These are phyloP conservation scores for Oncorhynchus clarkii DNA, from an alignment of 2,113 vertebrate genomes.

Conservation along the genomic window DNA sequence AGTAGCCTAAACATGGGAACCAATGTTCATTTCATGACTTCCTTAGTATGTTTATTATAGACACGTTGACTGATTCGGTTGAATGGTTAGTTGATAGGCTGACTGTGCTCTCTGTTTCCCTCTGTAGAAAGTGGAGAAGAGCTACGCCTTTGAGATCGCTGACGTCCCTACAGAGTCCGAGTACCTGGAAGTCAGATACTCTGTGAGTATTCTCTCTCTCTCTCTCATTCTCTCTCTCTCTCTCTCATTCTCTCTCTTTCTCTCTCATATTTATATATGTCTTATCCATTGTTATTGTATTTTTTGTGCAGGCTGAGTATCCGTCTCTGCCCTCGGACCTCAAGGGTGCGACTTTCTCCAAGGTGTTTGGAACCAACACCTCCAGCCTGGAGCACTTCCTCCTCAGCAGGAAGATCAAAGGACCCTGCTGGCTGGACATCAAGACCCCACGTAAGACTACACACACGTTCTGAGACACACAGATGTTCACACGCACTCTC, in stretches of 20 bases:
- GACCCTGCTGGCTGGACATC: conserved; percentile 95
- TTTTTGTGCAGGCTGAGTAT: conserved; percentile 80
- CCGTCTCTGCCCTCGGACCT: conserved; percentile 86
- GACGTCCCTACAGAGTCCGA: conserved; percentile 90
- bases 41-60: too few relatives aligned
- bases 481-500: neutral
- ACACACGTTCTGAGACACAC: neutral
- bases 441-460: conserved; percentile 87
- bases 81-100: too few relatives aligned
- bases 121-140: conserved; percentile 88
- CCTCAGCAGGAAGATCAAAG: conserved; percentile 91
- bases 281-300: neutral
- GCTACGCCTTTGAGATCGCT: conserved; percentile 94
- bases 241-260: neutral
- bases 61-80: too few relatives aligned
- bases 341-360: conserved; percentile 92
- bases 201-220: conserved; percentile 76
- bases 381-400: conserved; percentile 92
- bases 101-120: neutral
- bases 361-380: conserved; percentile 92
- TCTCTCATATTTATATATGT: too few relatives aligned
- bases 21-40: too few relatives aligned
- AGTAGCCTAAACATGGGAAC: too few relatives aligned
- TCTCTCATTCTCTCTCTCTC: neutral
- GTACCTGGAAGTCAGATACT: conserved; percentile 94